Evolutionary conservation across 1,140 invertebrate genomes (phyloP), one percentile per base, ranked within the genome.

Genomic region (Leptopilina boulardi): DNA sequence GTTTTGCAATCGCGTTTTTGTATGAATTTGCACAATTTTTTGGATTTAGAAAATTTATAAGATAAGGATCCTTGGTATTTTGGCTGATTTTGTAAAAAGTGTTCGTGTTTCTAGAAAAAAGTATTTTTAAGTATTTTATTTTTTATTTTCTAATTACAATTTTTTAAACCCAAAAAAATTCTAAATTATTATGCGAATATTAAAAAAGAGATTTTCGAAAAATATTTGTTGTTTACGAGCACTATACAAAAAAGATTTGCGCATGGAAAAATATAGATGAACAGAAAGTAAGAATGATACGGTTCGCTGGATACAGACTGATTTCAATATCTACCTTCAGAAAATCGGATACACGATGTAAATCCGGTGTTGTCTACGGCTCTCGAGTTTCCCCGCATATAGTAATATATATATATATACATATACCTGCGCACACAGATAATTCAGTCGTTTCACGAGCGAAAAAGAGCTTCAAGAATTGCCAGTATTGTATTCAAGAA

Each of bases 241-340:
- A 11, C 13, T 42, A 2, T 42, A 6, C 47, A 18, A 18, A 4
- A 51, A 51, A 51, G 47, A 18, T 51, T n/a, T 51, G 47, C 18
- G n/a, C 47, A 51, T 51, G 47, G 38, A 54, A 71, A 76, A 47
- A 71, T 76, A 71, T 9, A 70, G 18, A 34, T 51, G 70, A 76
- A 72, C 30, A 71, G 54, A 59, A 66, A 66, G 23, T 23, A 26
- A 30, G 13, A 66, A 66, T 66, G 23, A 66, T 66, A 66, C 59
- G 26, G 59, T 66, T 66, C 21, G 59, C 59, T 66, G 59, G 59
- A 66, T 66, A 66, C 13, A 66, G 59, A 30, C 59, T 66, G 59
- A 66, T 66, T 66, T 66, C 26, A 66, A 66, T 66, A 66, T 66
- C 59, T 66, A 66, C 23, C 59, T 66, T 66, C 26, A 66, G 59